Conservation (phyloP, 1,140 invertebrate genomes). For the Pseudomyrmex concolor region DNA sequence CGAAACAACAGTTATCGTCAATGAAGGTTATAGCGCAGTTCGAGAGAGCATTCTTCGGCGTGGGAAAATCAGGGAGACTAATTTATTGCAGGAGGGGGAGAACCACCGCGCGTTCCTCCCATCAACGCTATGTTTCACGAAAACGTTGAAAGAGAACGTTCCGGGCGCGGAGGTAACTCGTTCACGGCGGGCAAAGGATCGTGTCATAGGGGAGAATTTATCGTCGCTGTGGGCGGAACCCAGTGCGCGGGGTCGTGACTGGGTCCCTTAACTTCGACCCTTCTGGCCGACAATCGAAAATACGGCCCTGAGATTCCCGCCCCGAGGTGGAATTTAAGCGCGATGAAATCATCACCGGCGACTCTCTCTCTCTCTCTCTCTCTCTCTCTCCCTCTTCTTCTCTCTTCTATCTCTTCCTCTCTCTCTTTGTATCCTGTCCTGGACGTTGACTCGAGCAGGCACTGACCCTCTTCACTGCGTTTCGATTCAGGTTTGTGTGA, state of each 20-base stretch:
- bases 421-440: conserved; percentile 24
- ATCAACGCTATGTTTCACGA: background rate
- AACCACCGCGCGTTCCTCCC: background rate
- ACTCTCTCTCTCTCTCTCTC: conserved; percentile 21
- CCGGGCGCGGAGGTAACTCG: conserved; percentile 25
- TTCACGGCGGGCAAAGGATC: conserved; percentile 23
- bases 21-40: background rate
- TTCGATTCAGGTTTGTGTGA: conserved; percentile 61
- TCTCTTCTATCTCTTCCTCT: conserved; percentile 1
- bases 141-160: conserved; percentile 44
- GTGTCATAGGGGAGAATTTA: conserved; percentile 68
- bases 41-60: background rate
- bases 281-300: conserved; percentile 63
- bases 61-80: conserved; percentile 12
- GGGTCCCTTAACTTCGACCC: background rate
- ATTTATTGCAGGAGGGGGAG: background rate
- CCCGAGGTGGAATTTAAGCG: conserved; percentile 62
- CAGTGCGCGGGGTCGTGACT: background rate
- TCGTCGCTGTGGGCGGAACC: conserved; percentile 63
- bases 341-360: conserved; percentile 70
- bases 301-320: conserved; percentile 65
- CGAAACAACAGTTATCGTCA: conserved; percentile 11
- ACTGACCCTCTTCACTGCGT: conserved; percentile 65
- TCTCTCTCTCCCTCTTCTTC: conserved; percentile 32
- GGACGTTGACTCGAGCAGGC: conserved; percentile 64